phyloP scores from a whole-genome alignment of 2,797 vertebrate species.

The Hippopotamyrus pictus region DNA sequence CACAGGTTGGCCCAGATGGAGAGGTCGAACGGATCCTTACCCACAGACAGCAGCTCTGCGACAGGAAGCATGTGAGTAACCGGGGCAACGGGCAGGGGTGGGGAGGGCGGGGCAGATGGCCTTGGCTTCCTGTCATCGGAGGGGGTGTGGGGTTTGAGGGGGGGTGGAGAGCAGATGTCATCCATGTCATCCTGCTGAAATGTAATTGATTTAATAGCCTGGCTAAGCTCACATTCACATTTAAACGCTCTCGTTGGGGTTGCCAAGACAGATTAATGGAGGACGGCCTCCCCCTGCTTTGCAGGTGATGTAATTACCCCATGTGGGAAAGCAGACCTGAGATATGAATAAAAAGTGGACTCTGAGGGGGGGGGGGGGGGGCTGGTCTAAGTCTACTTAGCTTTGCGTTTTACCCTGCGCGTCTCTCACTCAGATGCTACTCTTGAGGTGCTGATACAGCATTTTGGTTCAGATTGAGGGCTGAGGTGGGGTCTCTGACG shows the following conservation, averaged over 20 bases:
- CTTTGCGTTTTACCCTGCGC: not conserved
- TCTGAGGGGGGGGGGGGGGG: not conserved
- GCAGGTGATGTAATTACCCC: constrained; percentile 11
- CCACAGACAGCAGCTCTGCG: constrained; percentile 90
- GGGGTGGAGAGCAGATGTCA: not conserved
- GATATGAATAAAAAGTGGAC: not conserved
- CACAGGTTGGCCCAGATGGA: constrained; percentile 92
- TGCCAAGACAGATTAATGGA: constrained; percentile 24
- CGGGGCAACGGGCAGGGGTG: not conserved
- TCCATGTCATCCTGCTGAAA: constrained; percentile 21
- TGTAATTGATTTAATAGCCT: constrained; percentile 23
- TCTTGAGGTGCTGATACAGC: not conserved
- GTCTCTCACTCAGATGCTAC: not conserved
- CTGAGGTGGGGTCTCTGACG: not conserved
- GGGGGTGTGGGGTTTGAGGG: not conserved
- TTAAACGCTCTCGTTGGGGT: constrained; percentile 16
- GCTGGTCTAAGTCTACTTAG: too few relatives aligned
- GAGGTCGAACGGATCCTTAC: constrained; percentile 85
- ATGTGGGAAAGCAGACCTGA: not conserved
- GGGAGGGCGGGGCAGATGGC: not conserved
- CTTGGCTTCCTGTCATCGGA: not conserved
- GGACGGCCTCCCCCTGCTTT: not conserved
- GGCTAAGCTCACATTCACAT: not conserved
- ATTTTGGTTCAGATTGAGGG: not conserved
- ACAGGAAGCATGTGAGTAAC: constrained; percentile 91